Conservation (phyloP, 1,140 invertebrate genomes). For the Atta texana region DNA sequence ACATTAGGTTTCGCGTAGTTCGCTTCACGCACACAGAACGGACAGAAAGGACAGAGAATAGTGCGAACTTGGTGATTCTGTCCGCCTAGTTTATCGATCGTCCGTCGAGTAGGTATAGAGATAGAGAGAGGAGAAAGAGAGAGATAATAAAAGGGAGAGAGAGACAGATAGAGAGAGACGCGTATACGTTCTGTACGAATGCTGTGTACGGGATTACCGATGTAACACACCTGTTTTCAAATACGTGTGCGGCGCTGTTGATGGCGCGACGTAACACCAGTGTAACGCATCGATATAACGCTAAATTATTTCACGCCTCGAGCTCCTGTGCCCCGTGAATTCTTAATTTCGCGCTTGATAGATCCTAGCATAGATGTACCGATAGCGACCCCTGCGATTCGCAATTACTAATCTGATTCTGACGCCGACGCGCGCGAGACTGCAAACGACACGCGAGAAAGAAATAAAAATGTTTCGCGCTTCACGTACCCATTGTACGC, state of each 20-base stretch:
- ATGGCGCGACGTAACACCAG: constrained; percentile 8
- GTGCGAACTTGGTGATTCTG: constrained; percentile 38
- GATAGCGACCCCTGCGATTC: constrained; percentile 33
- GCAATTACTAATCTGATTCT: constrained; percentile 48
- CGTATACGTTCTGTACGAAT: background rate
- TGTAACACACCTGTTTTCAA: constrained; percentile 45
- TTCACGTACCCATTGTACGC: background rate
- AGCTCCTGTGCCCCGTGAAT: background rate
- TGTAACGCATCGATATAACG: constrained; percentile 4
- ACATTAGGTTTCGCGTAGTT: constrained; percentile 45
- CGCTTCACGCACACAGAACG: constrained; percentile 18
- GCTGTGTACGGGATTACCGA: constrained; percentile 23
- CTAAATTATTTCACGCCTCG: constrained; percentile 41
- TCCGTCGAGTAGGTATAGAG: background rate
- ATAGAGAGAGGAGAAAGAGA: background rate
- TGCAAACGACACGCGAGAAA: constrained; percentile 53
- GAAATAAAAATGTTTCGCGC: constrained; percentile 53
- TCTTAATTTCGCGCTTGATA: constrained; percentile 45
- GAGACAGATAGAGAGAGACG: background rate
- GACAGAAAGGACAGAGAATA: constrained; percentile 20
- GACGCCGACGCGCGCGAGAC: constrained; percentile 1
- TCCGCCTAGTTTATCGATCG: constrained; percentile 57
- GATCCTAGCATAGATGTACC: constrained; percentile 14
- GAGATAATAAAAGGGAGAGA: background rate
- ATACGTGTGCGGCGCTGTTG: background rate